Evolutionary conservation across 2,797 vertebrate species (phyloP).

Genomic region (Mustela erminea): DNA sequence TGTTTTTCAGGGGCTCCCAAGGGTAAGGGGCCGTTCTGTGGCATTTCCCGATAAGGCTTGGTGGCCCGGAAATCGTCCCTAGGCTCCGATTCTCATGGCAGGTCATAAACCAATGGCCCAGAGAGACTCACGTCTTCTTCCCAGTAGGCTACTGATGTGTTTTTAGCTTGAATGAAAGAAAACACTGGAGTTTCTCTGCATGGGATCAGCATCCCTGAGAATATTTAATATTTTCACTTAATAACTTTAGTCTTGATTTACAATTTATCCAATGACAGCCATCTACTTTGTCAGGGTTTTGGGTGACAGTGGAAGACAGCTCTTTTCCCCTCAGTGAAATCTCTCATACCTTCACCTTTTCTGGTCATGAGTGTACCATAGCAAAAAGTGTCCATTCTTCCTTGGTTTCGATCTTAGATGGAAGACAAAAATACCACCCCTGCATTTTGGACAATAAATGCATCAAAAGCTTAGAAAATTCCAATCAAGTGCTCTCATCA

Average conservation of each 20-base stretch:
- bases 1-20: neutral
- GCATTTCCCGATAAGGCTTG: neutral
- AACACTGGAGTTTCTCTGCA: neutral
- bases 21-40: neutral
- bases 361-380: neutral
- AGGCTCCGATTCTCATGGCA: neutral
- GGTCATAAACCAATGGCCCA: neutral
- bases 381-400: neutral
- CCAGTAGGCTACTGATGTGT: neutral
- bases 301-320: neutral
- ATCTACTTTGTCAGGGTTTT: neutral
- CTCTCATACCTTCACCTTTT: neutral
- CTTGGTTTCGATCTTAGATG: conserved; percentile 23
- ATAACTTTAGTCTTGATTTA: neutral
- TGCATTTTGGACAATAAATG: neutral
- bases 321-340: neutral
- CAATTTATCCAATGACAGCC: neutral
- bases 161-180: neutral
- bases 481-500: neutral
- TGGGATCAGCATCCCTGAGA: neutral
- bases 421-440: neutral
- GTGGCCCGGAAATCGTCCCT: neutral
- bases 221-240: neutral
- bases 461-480: conserved; percentile 9
- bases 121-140: neutral